phyloP scores from a whole-genome alignment of 92 coral and sea anemone species.

The Umimayanthus chanpuru region DNA sequence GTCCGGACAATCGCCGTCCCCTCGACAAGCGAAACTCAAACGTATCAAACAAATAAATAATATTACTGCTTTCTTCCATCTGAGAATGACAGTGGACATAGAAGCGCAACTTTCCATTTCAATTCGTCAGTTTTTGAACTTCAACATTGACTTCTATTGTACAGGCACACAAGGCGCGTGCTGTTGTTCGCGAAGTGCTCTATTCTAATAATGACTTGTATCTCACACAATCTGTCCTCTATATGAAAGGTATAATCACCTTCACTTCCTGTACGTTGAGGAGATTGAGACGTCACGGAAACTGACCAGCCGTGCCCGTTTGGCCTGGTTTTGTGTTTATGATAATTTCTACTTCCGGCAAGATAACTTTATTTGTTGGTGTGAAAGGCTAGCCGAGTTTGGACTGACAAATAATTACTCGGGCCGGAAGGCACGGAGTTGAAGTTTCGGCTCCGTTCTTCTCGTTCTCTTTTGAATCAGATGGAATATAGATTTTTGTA shows the following conservation, averaged over 20 bases:
- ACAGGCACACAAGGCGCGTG: neutral
- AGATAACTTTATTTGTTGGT: neutral
- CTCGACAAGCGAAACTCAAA: slow-evolving; percentile 9
- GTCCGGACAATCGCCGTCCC: slow-evolving; percentile 5
- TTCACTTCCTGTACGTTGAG: slow-evolving; percentile 28
- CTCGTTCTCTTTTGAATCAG: too few relatives aligned
- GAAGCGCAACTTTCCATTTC: slow-evolving; percentile 8
- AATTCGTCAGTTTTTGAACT: neutral
- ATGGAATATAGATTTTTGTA: too few relatives aligned
- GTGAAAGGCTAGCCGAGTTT: neutral
- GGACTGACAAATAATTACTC: neutral
- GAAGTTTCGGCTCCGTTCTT: too few relatives aligned
- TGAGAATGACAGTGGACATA: neutral
- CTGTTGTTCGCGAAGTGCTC: neutral
- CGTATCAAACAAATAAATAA: slow-evolving; percentile 14
- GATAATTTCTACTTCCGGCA: slow-evolving; percentile 11
- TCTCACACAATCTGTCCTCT: neutral
- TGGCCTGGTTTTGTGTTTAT: neutral
- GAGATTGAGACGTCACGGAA: slow-evolving; percentile 34
- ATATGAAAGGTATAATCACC: neutral
- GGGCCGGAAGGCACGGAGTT: too few relatives aligned
- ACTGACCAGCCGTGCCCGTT: slow-evolving; percentile 9
- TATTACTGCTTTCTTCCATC: slow-evolving; percentile 14
- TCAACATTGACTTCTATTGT: neutral
- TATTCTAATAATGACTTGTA: neutral